These are phyloP conservation scores for Tokudaia tokunoshimensis DNA, from an alignment of 2,797 vertebrate species.

Conservation along the genomic window DNA sequence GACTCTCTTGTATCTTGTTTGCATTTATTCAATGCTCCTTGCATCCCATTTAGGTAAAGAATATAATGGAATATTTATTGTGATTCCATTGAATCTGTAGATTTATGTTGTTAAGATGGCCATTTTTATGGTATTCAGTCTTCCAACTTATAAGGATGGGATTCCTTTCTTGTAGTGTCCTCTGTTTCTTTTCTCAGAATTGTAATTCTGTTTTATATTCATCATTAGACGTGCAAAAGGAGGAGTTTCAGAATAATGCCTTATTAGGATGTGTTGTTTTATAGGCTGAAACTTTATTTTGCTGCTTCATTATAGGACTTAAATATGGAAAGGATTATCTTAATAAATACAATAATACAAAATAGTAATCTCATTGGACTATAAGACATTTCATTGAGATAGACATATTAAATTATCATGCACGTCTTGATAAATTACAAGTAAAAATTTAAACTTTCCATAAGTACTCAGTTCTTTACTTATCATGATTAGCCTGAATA, in stretches of 20 bases:
- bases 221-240: neutral
- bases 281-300: neutral
- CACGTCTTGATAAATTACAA: neutral
- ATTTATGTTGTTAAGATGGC: neutral
- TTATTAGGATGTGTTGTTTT: neutral
- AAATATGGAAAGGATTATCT: neutral
- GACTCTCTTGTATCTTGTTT: neutral
- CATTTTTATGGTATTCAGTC: neutral
- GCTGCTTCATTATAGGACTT: slow-evolving; percentile 10
- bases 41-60: neutral
- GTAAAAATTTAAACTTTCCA: neutral
- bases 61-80: neutral
- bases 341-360: neutral
- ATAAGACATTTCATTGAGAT: neutral
- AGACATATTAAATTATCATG: slow-evolving; percentile 3
- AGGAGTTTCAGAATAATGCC: neutral
- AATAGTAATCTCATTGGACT: neutral
- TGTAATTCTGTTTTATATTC: slow-evolving; percentile 32
- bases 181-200: neutral
- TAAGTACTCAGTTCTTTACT: neutral
- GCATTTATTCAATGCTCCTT: neutral
- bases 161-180: neutral
- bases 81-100: neutral
- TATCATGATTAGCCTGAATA: neutral
- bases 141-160: neutral